Base-by-base conservation (phyloP, 1,140 invertebrate species). In the Bombus waltoni region DNA sequence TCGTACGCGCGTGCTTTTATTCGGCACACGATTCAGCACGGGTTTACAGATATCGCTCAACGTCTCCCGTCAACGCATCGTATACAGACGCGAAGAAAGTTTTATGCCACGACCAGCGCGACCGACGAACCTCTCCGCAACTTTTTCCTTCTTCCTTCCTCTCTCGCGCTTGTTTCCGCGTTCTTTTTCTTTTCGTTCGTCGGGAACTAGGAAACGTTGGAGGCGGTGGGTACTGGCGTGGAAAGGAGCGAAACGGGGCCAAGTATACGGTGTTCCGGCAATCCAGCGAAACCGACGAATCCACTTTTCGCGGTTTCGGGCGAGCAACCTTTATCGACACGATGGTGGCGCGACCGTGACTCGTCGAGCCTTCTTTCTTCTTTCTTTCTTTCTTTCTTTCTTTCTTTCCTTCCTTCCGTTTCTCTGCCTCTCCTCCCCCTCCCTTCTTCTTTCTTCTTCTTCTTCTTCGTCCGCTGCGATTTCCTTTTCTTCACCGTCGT, bases 251-350 rank as follows among this genome's bases (percentile, higher is more conserved):
- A 42, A 76, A 59, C 44, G 42, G 86, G 86, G 82, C 82, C 66
- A 65, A 53, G 82, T 85, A 70, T 70, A 47, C n/a, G n/a, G 71
- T 70, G 57, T 70, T 73, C 40, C 62, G 11, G 15, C 57, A 70
- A 32, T 73, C 40, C 62, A 11, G 40, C 35, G 32, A 15, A 38
- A 47, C 47, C 77, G 87, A 75, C 87, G 87, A 88, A 88, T 88
- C 87, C 87, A 88, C 87, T 88, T 88, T 88, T 81, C 87, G 53
- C 83, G 71, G 25, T 40, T 38, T 57, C 47, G 62, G 35, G 0
- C 59, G 9, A 42, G 40, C 38, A 28, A 66, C 38, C 57, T 68
- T 22, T 32, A 32, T 70, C 32, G 42, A 76, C 57, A 25, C 28
- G 38, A 73, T 32, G 71, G 76, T 86, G 66, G 62, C 71, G 62